Percentiles rank a stretch among this genome's conserved stretches.
phyloP scores from a whole-genome alignment of 1,140 invertebrate species.

The Stenopsyche tienmushanensis region DNA sequence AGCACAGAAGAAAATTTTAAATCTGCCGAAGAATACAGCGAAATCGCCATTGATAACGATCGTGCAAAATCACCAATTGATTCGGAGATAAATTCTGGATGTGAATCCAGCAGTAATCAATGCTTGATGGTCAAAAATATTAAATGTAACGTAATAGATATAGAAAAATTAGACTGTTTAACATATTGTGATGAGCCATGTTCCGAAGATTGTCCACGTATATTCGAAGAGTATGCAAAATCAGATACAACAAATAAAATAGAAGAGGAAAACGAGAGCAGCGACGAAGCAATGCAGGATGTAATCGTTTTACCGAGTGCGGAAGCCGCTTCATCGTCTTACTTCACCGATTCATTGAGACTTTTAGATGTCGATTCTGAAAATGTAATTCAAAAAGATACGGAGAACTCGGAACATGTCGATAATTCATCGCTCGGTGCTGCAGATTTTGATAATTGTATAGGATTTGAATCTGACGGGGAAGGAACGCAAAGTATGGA shows the following conservation, averaged over 20 bases:
- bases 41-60: background rate
- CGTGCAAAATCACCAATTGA: background rate
- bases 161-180: slow-evolving; percentile 43
- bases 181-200: slow-evolving; percentile 33
- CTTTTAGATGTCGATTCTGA: background rate
- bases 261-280: slow-evolving; percentile 37
- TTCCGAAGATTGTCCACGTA: slow-evolving; percentile 39
- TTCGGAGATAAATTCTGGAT: background rate
- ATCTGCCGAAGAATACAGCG: background rate
- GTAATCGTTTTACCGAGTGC: slow-evolving; percentile 55
- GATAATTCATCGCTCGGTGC: background rate
- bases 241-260: background rate
- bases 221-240: slow-evolving; percentile 40
- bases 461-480: background rate
- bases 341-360: slow-evolving; percentile 31
- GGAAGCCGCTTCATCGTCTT: slow-evolving; percentile 44
- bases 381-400: background rate
- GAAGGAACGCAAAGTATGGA: background rate
- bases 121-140: too few species aligned
- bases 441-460: background rate
- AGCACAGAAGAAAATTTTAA: background rate
- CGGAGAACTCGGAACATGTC: background rate
- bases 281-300: slow-evolving; percentile 46
- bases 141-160: slow-evolving; percentile 43
- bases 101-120: too few species aligned